phyloP scores from a whole-genome alignment of 2,888 invertebrate species.

The Chouioia cunea region DNA sequence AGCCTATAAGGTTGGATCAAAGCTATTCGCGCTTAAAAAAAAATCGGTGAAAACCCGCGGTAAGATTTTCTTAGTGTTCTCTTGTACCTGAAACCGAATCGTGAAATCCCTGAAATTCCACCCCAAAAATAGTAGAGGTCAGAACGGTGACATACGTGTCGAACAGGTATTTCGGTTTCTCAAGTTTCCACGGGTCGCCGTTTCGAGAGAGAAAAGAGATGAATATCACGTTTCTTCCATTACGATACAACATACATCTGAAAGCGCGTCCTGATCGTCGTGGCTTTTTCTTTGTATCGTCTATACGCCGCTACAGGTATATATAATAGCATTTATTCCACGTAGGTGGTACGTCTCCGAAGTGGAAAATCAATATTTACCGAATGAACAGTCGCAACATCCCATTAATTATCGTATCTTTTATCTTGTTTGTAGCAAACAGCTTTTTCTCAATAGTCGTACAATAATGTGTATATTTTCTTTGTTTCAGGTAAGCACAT shows the following conservation, averaged over 20 bases:
- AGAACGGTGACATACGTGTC: conserved; percentile 25
- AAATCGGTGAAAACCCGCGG: too few species aligned
- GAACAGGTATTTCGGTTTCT: conserved; percentile 38
- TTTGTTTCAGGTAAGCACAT: too few species aligned
- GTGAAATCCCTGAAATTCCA: conserved; percentile 35
- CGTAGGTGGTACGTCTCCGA: background rate
- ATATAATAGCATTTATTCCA: background rate
- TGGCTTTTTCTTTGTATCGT: conserved; percentile 1
- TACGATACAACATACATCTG: conserved; percentile 26
- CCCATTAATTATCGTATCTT: too few species aligned
- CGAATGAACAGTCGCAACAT: too few species aligned
- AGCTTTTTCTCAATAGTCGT: too few species aligned
- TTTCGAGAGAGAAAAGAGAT: conserved; percentile 3
- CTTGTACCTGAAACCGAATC: conserved; percentile 27
- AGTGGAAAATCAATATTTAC: too few species aligned
- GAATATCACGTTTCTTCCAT: conserved; percentile 41
- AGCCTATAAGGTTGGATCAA: too few species aligned
- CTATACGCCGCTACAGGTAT: background rate
- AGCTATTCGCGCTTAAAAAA: too few species aligned
- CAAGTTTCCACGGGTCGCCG: conserved; percentile 24
- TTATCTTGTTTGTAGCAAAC: too few species aligned
- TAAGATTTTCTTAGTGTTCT: background rate
- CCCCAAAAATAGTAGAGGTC: conserved; percentile 33
- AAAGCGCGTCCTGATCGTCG: background rate
- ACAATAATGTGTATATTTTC: too few species aligned